Evolutionary conservation across 92 coral and sea anemone species (phyloP).

Genomic region (Actinernus sp.): DNA sequence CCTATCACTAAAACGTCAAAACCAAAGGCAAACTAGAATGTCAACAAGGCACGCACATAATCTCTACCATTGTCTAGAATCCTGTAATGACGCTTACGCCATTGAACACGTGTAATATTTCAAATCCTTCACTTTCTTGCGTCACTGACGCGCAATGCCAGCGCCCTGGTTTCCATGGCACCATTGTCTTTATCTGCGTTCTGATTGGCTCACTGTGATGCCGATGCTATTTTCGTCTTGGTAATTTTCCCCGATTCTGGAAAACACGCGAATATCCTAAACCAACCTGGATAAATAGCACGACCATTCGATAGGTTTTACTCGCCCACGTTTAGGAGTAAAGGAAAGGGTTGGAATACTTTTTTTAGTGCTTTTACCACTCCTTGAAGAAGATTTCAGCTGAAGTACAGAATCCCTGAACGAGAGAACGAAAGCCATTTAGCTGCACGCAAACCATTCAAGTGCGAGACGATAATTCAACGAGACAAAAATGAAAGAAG

Average conservation of each 20-base stretch:
- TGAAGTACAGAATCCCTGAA: background rate
- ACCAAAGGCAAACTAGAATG: too few species aligned
- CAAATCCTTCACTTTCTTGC: constrained; percentile 29
- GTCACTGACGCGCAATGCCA: constrained; percentile 62
- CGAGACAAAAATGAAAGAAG: constrained; percentile 66
- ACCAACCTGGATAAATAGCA: constrained; percentile 48
- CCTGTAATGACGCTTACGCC: background rate
- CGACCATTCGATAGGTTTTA: background rate
- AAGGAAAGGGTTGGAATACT: too few species aligned
- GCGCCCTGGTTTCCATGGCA: constrained; percentile 75
- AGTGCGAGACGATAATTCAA: background rate
- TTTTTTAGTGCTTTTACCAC: too few species aligned
- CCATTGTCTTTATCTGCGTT: constrained; percentile 42
- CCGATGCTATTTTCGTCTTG: constrained; percentile 64
- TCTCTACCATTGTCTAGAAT: background rate
- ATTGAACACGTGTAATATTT: background rate
- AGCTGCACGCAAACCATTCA: background rate
- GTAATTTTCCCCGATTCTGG: constrained; percentile 51
- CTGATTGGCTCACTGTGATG: constrained; percentile 78
- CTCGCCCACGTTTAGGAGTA: too few species aligned
- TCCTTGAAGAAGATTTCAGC: background rate
- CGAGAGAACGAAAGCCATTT: constrained; percentile 3
- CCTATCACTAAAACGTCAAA: too few species aligned
- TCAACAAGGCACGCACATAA: constrained; percentile 1
- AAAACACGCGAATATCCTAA: constrained; percentile 40